phyloP scores from a whole-genome alignment of 2,113 vertebrate genomes.

The Actinemys pallida region DNA sequence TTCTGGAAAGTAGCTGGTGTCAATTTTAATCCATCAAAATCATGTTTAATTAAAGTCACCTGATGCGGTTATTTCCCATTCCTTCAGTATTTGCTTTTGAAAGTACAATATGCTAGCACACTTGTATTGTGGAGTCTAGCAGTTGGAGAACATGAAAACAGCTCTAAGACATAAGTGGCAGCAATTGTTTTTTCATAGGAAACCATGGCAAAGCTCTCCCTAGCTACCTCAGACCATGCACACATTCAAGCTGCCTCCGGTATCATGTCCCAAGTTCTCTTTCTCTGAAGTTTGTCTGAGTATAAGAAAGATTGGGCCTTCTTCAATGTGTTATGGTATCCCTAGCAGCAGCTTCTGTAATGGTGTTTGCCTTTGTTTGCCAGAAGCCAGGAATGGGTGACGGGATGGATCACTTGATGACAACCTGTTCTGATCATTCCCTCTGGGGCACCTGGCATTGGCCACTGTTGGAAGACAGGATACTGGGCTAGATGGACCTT shows the following conservation, averaged over 20 bases:
- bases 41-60: background rate
- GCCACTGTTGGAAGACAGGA: too few species aligned
- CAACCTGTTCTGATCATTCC: too few species aligned
- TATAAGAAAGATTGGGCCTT: background rate
- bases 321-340: background rate
- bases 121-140: background rate
- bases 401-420: too few species aligned
- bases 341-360: too few species aligned
- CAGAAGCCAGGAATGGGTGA: too few species aligned
- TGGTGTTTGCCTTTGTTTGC: too few species aligned
- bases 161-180: rapidly evolving
- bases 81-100: rapidly evolving
- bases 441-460: too few species aligned
- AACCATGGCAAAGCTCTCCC: rapidly evolving
- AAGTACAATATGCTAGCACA: rapidly evolving
- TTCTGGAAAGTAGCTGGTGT: background rate
- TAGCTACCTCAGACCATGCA: rapidly evolving
- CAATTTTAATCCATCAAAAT: background rate
- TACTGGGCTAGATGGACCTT: too few species aligned
- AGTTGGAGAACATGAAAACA: background rate
- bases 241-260: rapidly evolving
- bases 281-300: background rate
- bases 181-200: background rate
- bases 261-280: background rate
- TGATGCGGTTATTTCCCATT: background rate